phyloP scores from a whole-genome alignment of 2,797 vertebrate genomes.

The Aldrovandia affinis region DNA sequence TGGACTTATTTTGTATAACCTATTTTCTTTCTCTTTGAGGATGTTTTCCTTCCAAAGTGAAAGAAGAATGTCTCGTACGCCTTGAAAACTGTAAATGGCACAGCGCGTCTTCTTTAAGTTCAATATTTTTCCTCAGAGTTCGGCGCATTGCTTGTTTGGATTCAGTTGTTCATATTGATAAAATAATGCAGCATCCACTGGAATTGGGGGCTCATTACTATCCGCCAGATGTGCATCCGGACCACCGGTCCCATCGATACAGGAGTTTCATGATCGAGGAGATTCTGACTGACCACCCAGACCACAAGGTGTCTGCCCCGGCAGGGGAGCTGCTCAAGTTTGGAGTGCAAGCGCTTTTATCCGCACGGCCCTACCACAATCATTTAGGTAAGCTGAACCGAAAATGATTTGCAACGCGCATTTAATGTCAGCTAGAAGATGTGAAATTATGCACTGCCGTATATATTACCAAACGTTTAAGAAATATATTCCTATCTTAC shows the following conservation, averaged over 20 bases:
- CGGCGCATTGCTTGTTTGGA: conserved; percentile 16
- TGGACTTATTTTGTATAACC: conserved; percentile 17
- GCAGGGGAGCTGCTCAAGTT: conserved; percentile 91
- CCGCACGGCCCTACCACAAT: conserved; percentile 89
- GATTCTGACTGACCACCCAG: conserved; percentile 91
- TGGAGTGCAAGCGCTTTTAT: conserved; percentile 90
- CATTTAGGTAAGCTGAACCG: conserved; percentile 81
- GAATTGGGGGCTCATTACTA: conserved; percentile 87
- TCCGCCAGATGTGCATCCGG: conserved; percentile 82
- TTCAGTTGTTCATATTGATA: conserved; percentile 14
- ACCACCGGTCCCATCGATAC: conserved; percentile 92
- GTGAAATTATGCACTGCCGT: background rate
- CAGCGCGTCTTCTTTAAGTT: conserved; percentile 38
- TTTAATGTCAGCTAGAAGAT: background rate
- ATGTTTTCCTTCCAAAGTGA: conserved; percentile 23
- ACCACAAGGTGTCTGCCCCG: conserved; percentile 82
- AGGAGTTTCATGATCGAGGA: conserved; percentile 99
- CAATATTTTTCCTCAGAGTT: conserved; percentile 47
- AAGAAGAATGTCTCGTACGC: conserved; percentile 17
- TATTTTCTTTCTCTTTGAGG: conserved; percentile 21
- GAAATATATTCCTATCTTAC: background rate
- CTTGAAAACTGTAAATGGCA: conserved; percentile 20
- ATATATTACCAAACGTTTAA: background rate
- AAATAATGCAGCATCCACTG: conserved; percentile 88
- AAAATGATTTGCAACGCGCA: background rate